Evolutionary conservation across 1,140 invertebrate species (phyloP).

Genomic region (Drosophila bocqueti): DNA sequence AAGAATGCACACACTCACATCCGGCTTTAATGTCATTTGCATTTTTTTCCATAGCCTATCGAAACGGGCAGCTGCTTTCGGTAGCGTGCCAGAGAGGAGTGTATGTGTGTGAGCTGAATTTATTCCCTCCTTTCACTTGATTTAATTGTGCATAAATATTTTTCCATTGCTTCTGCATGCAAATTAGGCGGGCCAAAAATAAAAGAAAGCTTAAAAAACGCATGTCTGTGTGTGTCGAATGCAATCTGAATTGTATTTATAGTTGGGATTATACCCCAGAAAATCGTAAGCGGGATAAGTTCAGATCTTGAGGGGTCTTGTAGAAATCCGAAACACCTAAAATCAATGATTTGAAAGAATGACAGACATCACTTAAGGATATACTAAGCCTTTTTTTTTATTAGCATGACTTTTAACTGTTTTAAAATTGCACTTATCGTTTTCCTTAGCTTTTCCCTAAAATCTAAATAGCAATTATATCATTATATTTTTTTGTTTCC

Average conservation of each 20-base stretch:
- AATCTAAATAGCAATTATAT: background rate
- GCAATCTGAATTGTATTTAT: slow-evolving; percentile 45
- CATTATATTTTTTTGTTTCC: background rate
- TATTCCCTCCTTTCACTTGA: slow-evolving; percentile 74
- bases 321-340: background rate
- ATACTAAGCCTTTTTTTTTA: background rate
- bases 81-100: slow-evolving; percentile 1
- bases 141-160: slow-evolving; percentile 83
- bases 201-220: slow-evolving; percentile 11
- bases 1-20: slow-evolving; percentile 4
- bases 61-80: slow-evolving; percentile 57
- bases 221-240: slow-evolving; percentile 19
- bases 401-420: background rate
- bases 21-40: slow-evolving; percentile 67
- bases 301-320: background rate
- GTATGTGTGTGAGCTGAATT: slow-evolving; percentile 41
- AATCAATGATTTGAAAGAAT: background rate
- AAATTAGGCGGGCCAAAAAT: slow-evolving; percentile 54
- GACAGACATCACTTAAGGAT: too few species aligned
- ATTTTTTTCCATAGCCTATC: slow-evolving; percentile 56
- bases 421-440: too few species aligned
- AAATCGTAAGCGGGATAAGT: background rate
- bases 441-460: too few species aligned
- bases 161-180: slow-evolving; percentile 65
- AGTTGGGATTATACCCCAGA: slow-evolving; percentile 1